Percentiles rank a stretch among this genome's conserved stretches.
Evolutionary conservation across 2,888 invertebrate genomes (phyloP).

Genomic region (Drosophila setosimentum): DNA sequence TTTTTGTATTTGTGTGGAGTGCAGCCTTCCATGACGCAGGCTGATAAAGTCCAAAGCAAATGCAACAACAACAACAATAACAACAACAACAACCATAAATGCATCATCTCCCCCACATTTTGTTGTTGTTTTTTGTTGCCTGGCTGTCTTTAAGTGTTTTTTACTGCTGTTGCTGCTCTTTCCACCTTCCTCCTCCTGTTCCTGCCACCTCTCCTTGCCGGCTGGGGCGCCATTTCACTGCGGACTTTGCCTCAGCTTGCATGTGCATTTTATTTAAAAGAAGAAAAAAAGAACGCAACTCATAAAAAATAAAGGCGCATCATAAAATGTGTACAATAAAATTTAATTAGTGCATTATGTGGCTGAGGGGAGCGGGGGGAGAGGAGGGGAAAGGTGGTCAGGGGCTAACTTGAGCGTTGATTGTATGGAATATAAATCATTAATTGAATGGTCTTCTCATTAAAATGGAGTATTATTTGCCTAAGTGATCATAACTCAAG

Average conservation of each 20-base stretch:
- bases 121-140: slow-evolving; percentile 11
- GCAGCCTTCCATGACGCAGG: slow-evolving; percentile 61
- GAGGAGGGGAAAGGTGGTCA: slow-evolving; percentile 6
- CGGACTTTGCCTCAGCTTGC: slow-evolving; percentile 18
- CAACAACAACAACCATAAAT: slow-evolving; percentile 17
- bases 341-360: slow-evolving; percentile 63
- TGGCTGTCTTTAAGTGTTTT: slow-evolving; percentile 35
- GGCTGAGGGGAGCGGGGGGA: slow-evolving; percentile 4
- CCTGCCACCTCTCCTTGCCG: neutral
- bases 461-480: neutral
- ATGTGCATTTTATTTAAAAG: slow-evolving; percentile 10
- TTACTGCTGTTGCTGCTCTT: neutral
- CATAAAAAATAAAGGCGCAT: slow-evolving; percentile 39
- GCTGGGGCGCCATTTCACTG: neutral
- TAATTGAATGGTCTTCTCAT: slow-evolving; percentile 1
- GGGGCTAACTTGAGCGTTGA: slow-evolving; percentile 6
- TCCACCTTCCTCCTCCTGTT: neutral
- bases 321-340: slow-evolving; percentile 64
- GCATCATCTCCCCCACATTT: slow-evolving; percentile 18
- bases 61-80: slow-evolving; percentile 3
- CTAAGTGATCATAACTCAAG: neutral
- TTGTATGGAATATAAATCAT: slow-evolving; percentile 13
- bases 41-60: slow-evolving; percentile 52
- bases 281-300: slow-evolving; percentile 9
- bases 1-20: slow-evolving; percentile 28